A percentile compares a stretch with the other conserved stretches of the same genome.
phyloP scores from a whole-genome alignment of 2,797 vertebrate species.

The Chanos chanos region DNA sequence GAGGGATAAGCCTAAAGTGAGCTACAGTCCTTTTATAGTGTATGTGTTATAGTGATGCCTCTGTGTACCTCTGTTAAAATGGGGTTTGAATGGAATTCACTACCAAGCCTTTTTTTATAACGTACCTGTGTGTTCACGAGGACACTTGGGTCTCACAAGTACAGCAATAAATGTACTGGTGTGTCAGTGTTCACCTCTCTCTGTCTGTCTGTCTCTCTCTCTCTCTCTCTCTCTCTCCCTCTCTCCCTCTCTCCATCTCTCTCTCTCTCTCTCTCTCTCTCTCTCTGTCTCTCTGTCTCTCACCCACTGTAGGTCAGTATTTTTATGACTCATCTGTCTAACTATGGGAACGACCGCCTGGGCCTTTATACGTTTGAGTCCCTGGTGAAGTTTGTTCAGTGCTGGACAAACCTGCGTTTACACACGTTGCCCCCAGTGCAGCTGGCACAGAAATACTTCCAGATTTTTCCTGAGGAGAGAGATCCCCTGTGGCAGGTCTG shows the following conservation, averaged over 20 bases:
- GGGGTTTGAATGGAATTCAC: too few species aligned
- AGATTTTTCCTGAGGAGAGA: conserved; percentile 93
- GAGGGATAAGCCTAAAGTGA: too few species aligned
- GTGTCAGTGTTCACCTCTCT: neutral
- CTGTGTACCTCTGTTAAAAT: too few species aligned
- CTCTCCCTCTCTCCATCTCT: neutral
- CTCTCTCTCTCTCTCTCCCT: neutral
- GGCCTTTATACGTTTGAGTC: conserved; percentile 97
- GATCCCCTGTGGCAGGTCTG: conserved; percentile 95
- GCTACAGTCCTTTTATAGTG: too few species aligned
- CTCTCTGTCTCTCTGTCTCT: neutral
- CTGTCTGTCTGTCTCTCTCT: neutral
- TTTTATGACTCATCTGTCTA: conserved; percentile 98
- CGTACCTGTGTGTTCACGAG: too few species aligned
- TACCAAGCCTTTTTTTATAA: too few species aligned
- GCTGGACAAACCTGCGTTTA: conserved; percentile 91
- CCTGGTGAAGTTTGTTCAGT: conserved; percentile 93
- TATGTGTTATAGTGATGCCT: too few species aligned
- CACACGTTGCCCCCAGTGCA: conserved; percentile 88
- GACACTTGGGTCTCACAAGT: too few species aligned
- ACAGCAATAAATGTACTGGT: too few species aligned
- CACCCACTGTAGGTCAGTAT: conserved; percentile 86
- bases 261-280: conserved; percentile 3
- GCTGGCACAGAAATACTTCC: conserved; percentile 92
- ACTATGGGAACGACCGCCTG: conserved; percentile 95